Base-by-base conservation (phyloP, 2,888 invertebrate species). In the Drosophila greeni region DNA sequence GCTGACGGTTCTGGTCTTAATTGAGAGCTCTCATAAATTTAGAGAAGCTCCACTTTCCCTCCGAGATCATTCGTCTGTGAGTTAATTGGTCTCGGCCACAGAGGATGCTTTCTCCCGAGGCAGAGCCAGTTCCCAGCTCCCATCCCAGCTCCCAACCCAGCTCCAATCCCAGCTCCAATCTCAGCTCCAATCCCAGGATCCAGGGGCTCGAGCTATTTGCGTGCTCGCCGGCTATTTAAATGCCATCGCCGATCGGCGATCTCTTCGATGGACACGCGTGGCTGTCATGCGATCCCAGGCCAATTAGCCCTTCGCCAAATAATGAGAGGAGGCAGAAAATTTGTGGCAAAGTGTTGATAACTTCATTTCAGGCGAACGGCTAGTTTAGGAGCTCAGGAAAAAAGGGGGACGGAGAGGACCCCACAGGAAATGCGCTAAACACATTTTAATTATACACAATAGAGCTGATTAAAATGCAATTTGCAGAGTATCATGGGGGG, bases 401-500 rank as follows among this genome's bases (percentile, higher is more conserved):
- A 8, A 14, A 11, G 5, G 42, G 42, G 26, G 26, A 45, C 65
- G 69, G 79, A 20, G 70, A 31, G 26, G 82, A 73, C 78, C 83
- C 37, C 73, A 77, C 83, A 83, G 67, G 66, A 64, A 80, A 69
- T 68, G 75, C 66, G 72, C 70, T 84, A 84, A 81, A 78, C 79
- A 70, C 75, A 83, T 84, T 81, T 81, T 81, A 81, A 81, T 81
- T 81, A 80, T 58, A 58, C 58, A 59, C 58, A 61, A 67, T 67
- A 60, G 84, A 82, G 75, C 77, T 83, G 81, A 82, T 80, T 83
- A 84, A 84, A 84, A 84, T 82, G 81, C 81, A 80, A 84, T 84
- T 82, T 78, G 54, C 71, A 62, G 70, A 39, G 48, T 56, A 66
- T 31, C 37, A 53, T 42, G 11, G 39, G 48, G 60, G 65, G 53